Evolutionary conservation across 2,888 invertebrate species (phyloP), one percentile per base, ranked within the genome.

Genomic region (Zele albiditarsus): DNA sequence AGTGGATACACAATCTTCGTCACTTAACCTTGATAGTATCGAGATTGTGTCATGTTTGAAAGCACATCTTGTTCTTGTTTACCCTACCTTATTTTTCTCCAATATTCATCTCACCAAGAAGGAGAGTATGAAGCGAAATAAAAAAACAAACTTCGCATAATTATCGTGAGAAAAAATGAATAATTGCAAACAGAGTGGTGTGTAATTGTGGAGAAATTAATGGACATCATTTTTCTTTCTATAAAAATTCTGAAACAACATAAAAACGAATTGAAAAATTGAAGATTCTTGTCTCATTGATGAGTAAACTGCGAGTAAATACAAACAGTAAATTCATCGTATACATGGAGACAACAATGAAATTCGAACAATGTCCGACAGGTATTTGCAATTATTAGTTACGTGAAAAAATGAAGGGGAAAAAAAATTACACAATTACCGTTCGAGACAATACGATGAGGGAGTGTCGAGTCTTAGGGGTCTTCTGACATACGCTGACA

Each of bases 401-500:
- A 0, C 46, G 6, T 4, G n/a, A n/a, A 46, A 33, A 33, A 46
- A 46, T 16, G 16, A n/a, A 14, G 46, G 16, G 16, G n/a, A 46
- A 23, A 53, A 53, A 53, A 53, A 53, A 20, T 23, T 53, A 2
- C 6, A 53, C 53, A 53, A 20, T 53, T 53, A 20, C 53, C 53
- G 53, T 31, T 31, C 38, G n/a, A 33, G 33, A 63, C 33, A 63
- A 63, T 63, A 33, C 38, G 33, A 12, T 20, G 69, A 62, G 65
- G 49, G 67, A 66, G 31, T 67, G 60, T 14, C 60, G 14, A 28
- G 16, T 60, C 53, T 53, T 53, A 53, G 20, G 60, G 60, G 28
- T 60, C 60, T 28, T 60, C 28, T 60, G 28, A 60, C 28, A 28
- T 28, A 60, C n/a, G 60, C 49, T 60, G 49, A 65, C 62, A 46